Percentiles rank a stretch among this genome's conserved stretches.
Conservation (phyloP, 2,888 invertebrate species). For the Anthrax anthrax region DNA sequence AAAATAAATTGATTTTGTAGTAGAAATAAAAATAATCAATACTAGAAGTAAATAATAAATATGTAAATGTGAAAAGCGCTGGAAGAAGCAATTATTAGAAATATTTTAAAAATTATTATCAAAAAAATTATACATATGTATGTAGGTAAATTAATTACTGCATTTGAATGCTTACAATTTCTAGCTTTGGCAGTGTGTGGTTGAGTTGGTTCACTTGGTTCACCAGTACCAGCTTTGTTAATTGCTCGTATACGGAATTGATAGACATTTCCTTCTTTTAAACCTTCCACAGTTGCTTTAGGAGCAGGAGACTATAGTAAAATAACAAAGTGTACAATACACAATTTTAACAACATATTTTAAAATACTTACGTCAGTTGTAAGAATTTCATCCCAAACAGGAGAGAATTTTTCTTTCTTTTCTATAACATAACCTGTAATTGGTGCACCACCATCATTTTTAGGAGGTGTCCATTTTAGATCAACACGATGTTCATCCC, state of each 20-base stretch:
- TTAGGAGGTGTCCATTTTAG: constrained; percentile 89
- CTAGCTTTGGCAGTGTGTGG: constrained; percentile 78
- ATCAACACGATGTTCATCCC: constrained; percentile 79
- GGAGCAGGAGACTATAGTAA: constrained; percentile 49
- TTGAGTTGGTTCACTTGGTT: constrained; percentile 78
- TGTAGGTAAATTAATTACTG: too few species aligned
- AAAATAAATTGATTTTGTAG: too few species aligned
- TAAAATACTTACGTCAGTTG: constrained; percentile 44
- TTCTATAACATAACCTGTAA: constrained; percentile 93
- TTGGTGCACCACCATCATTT: constrained; percentile 91
- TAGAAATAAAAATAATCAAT: too few species aligned
- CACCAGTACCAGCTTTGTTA: constrained; percentile 88
- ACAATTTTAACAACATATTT: not conserved
- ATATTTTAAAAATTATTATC: too few species aligned
- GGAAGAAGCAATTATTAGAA: too few species aligned
- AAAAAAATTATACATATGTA: too few species aligned
- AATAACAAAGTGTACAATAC: too few species aligned
- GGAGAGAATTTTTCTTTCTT: constrained; percentile 76
- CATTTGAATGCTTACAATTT: constrained; percentile 48
- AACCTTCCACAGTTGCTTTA: constrained; percentile 68
- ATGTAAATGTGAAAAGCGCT: too few species aligned
- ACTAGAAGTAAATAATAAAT: too few species aligned
- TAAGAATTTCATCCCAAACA: constrained; percentile 72
- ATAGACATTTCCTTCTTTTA: constrained; percentile 83
- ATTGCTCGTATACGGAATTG: constrained; percentile 91